Percentiles rank a stretch among this genome's conserved stretches.
Conservation (phyloP, 2,113 vertebrate genomes). For the Tupaia chinensis region DNA sequence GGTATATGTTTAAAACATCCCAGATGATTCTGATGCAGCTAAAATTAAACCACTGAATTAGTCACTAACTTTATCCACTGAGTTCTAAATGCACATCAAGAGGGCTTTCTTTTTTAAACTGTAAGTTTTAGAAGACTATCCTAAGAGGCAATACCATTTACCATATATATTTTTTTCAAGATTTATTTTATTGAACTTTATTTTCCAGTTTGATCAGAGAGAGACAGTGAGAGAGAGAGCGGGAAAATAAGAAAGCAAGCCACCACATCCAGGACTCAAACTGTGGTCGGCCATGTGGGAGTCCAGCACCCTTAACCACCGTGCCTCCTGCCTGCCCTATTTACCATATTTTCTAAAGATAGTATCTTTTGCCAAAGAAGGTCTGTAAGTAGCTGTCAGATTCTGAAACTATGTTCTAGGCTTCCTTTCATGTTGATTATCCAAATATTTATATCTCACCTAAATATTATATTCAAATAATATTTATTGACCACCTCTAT, state of each 20-base stretch:
- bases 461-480: conserved; percentile 7
- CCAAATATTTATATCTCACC: background rate
- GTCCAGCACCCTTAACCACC: too few species aligned
- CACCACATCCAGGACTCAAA: too few species aligned
- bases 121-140: background rate
- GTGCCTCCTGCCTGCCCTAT: too few species aligned
- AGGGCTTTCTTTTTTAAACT: background rate
- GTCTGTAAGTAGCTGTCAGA: conserved; percentile 9
- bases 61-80: background rate
- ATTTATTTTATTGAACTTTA: too few species aligned
- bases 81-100: background rate
- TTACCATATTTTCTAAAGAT: too few species aligned
- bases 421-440: conserved; percentile 4
- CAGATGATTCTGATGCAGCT: background rate
- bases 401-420: background rate
- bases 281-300: too few species aligned
- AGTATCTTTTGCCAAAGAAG: background rate
- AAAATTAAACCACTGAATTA: background rate
- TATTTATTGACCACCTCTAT: background rate
- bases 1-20: background rate
- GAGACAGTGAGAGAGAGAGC: too few species aligned
- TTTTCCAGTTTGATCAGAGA: too few species aligned
- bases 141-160: conserved; percentile 4
- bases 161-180: background rate
- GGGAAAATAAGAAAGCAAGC: too few species aligned